Percentiles rank a stretch among this genome's conserved stretches.
phyloP scores from a whole-genome alignment of 2,888 invertebrate species.

The Agonopterix heracliana region DNA sequence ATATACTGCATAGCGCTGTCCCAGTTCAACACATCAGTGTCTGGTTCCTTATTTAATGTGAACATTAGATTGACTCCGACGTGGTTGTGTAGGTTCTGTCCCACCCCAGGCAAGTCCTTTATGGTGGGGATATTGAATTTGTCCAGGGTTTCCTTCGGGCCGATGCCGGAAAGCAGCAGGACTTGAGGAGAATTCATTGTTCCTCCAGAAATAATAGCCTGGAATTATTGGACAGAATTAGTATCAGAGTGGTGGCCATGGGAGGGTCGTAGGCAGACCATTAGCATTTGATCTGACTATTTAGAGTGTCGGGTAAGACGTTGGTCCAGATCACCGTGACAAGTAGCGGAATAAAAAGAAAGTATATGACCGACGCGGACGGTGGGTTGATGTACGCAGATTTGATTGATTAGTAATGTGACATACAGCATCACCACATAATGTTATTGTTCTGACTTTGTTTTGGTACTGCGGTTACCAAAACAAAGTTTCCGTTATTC shows the following conservation, averaged over 20 bases:
- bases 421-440: too few species aligned
- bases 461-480: too few species aligned
- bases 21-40: constrained; percentile 77
- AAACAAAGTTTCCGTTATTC: too few species aligned
- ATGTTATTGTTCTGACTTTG: too few species aligned
- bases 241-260: neutral
- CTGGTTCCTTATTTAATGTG: constrained; percentile 65
- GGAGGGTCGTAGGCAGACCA: too few species aligned
- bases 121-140: constrained; percentile 76
- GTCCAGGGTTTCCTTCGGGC: constrained; percentile 76
- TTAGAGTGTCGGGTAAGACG: too few species aligned
- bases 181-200: constrained; percentile 81
- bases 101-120: constrained; percentile 80
- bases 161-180: constrained; percentile 80
- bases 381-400: too few species aligned
- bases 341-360: too few species aligned
- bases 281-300: too few species aligned
- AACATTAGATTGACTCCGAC: constrained; percentile 78
- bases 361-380: too few species aligned
- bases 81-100: constrained; percentile 82
- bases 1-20: constrained; percentile 78
- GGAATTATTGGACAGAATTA: constrained; percentile 10
- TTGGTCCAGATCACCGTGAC: too few species aligned
- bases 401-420: too few species aligned
- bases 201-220: constrained; percentile 78